These are phyloP conservation scores for Rhea americana DNA, from an alignment of 2,113 vertebrate genomes.

Conservation along the genomic window DNA sequence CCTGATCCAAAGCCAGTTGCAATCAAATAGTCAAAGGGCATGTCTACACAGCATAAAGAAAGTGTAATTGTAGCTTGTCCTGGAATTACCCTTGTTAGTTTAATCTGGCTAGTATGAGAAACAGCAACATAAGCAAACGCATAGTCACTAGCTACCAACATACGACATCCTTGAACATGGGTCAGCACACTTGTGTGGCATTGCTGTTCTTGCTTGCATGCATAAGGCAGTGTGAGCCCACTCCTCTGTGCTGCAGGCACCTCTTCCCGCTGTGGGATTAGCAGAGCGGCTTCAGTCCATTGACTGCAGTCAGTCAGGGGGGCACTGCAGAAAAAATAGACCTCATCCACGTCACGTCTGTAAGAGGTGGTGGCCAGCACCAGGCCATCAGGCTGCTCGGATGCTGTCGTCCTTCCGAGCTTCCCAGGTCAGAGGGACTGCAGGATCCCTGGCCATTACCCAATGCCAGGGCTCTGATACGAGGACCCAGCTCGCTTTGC, in stretches of 20 bases:
- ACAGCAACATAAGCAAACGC: neutral
- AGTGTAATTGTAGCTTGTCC: constrained; percentile 49
- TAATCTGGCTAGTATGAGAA: constrained; percentile 17
- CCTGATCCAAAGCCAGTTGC: constrained; percentile 58
- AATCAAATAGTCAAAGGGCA: constrained; percentile 61
- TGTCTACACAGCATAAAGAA: constrained; percentile 52
- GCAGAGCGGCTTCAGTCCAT: neutral
- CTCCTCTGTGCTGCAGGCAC: no score
- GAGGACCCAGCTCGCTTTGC: neutral
- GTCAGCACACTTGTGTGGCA: no score
- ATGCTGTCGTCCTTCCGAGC: fast-evolving
- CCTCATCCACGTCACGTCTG: fast-evolving
- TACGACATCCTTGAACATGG: neutral
- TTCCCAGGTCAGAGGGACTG: neutral
- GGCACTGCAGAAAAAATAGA: neutral
- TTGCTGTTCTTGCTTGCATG: no score
- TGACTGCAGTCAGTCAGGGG: neutral
- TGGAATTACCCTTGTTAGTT: constrained; percentile 54
- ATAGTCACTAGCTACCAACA: neutral
- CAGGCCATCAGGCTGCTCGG: neutral
- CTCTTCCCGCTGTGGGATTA: neutral
- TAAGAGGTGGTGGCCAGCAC: neutral
- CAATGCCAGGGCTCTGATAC: neutral
- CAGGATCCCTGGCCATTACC: neutral
- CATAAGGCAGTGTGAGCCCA: neutral